phyloP scores from a whole-genome alignment of 2,888 invertebrate genomes.

The Incurvaria masculella region DNA sequence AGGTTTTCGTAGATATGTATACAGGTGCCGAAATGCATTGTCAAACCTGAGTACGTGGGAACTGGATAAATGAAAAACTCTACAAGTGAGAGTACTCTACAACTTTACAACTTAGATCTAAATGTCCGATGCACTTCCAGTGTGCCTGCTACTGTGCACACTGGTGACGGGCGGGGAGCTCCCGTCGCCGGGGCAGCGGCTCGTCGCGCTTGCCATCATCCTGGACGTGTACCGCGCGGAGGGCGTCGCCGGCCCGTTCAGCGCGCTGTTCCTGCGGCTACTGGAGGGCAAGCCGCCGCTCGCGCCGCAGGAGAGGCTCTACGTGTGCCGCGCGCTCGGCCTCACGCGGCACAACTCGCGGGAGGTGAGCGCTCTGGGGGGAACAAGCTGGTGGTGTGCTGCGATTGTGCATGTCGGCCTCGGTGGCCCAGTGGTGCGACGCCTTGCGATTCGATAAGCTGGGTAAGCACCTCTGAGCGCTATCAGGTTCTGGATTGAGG shows the following conservation, averaged over 20 bases:
- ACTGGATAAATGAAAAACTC: too few relatives aligned
- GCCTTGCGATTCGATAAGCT: too few relatives aligned
- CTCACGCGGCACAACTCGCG: slow-evolving; percentile 64
- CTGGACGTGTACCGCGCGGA: slow-evolving; percentile 32
- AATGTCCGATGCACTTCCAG: too few relatives aligned
- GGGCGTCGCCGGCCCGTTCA: slow-evolving; percentile 39
- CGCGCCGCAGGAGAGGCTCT: slow-evolving; percentile 63
- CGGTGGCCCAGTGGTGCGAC: too few relatives aligned
- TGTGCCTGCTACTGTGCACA: slow-evolving; percentile 44
- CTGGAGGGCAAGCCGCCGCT: slow-evolving; percentile 42
- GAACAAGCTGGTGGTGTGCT: background rate
- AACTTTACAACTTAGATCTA: too few relatives aligned
- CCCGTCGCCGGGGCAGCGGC: slow-evolving; percentile 42
- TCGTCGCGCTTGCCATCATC: slow-evolving; percentile 42
- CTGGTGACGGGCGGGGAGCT: slow-evolving; percentile 46
- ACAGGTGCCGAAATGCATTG: too few relatives aligned
- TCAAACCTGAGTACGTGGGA: too few relatives aligned
- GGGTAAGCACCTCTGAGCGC: too few relatives aligned
- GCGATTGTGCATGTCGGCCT: too few relatives aligned
- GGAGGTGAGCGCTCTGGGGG: slow-evolving; percentile 66
- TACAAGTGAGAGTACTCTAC: too few relatives aligned
- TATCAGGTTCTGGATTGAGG: too few relatives aligned
- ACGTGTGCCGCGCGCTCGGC: slow-evolving; percentile 68
- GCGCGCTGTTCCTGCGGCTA: slow-evolving; percentile 37
- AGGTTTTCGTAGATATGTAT: too few relatives aligned